These are phyloP conservation scores for Phenganax marumi DNA, from an alignment of 92 coral and sea anemone genomes.

Conservation along the genomic window DNA sequence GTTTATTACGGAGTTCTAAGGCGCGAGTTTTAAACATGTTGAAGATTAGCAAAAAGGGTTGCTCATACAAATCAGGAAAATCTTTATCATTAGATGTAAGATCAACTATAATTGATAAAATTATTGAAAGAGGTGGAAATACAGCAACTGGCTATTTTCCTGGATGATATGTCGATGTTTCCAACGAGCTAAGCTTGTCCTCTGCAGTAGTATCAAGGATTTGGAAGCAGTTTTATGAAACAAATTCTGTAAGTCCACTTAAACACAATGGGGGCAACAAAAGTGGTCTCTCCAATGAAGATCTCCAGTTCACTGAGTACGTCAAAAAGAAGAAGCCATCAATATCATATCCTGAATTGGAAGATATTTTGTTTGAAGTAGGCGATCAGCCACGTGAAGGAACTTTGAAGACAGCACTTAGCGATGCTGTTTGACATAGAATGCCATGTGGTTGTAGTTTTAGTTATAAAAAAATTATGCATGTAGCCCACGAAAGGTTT, in stretches of 20 bases:
- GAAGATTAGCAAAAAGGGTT: background rate
- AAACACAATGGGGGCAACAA: conserved; percentile 45
- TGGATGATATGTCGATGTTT: conserved; percentile 46
- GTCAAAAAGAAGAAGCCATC: conserved; percentile 53
- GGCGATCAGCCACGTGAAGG: conserved; percentile 44
- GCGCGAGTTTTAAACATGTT: background rate
- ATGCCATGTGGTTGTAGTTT: background rate
- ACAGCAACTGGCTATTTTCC: conserved; percentile 49
- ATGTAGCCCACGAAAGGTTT: too few species aligned
- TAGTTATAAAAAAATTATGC: background rate
- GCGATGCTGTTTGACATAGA: conserved; percentile 50
- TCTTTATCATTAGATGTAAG: background rate
- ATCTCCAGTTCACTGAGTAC: conserved; percentile 50
- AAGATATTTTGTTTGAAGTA: conserved; percentile 41
- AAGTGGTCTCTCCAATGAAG: conserved; percentile 45
- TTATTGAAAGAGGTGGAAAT: conserved; percentile 51
- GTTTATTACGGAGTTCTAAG: too few species aligned
- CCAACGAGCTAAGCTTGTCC: conserved; percentile 42
- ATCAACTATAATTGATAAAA: conserved; percentile 45
- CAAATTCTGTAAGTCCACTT: conserved; percentile 35
- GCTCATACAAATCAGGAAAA: background rate
- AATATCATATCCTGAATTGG: conserved; percentile 39
- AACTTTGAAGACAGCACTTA: conserved; percentile 34
- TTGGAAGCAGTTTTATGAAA: conserved; percentile 44
- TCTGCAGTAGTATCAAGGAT: conserved; percentile 47